Conservation (phyloP, 2,797 vertebrate species). For the Heterohyrax brucei region DNA sequence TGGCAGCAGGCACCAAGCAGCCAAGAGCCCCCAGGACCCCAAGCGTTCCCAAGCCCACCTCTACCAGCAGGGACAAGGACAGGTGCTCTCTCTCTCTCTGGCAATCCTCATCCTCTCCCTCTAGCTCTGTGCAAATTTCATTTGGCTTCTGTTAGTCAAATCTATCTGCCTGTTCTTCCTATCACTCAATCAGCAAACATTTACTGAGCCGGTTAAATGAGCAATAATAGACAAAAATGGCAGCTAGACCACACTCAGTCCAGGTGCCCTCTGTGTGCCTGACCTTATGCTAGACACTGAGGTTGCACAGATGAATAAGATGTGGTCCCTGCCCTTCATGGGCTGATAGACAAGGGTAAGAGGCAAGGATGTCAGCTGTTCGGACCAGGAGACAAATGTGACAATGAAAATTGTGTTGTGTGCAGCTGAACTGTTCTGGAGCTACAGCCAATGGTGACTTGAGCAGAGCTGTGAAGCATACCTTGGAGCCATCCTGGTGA, state of each 20-base stretch:
- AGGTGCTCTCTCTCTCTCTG: too few relatives aligned
- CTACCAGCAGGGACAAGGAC: fast-evolving
- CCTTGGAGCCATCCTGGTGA: neutral
- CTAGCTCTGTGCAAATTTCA: neutral
- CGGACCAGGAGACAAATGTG: neutral
- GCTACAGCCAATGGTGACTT: fast-evolving
- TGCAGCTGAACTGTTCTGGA: neutral
- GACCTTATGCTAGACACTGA: neutral
- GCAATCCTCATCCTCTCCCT: too few relatives aligned
- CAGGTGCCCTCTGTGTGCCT: too few relatives aligned
- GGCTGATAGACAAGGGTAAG: neutral
- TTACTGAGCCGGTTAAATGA: neutral
- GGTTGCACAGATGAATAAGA: neutral
- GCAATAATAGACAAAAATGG: too few relatives aligned
- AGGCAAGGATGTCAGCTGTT: neutral
- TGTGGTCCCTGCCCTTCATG: fast-evolving
- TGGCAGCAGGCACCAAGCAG: too few relatives aligned
- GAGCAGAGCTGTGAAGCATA: neutral
- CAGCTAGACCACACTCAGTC: neutral
- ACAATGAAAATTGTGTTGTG: neutral
- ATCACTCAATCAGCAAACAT: neutral
- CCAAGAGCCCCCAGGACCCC: neutral
- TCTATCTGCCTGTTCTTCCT: neutral
- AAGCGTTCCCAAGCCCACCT: too few relatives aligned
- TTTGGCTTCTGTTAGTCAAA: neutral